phyloP scores from a whole-genome alignment of 2,888 invertebrate species.

The Leucophenga montana region DNA sequence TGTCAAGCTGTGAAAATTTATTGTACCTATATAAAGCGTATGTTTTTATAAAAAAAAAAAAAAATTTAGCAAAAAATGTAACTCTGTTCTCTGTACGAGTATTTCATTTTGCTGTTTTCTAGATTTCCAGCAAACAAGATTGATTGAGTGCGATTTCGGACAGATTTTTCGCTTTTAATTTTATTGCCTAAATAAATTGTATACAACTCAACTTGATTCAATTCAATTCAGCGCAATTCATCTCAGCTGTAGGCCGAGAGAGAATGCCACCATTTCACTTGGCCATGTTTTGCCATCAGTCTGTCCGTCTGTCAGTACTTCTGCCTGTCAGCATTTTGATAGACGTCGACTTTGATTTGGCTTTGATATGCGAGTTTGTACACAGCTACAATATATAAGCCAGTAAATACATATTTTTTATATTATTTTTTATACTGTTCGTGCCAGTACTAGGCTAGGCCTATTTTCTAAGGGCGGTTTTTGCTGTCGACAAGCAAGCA shows the following conservation, averaged over 20 bases:
- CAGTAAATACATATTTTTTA: too few relatives aligned
- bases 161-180: conserved; percentile 13
- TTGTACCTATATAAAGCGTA: neutral
- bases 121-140: conserved; percentile 10
- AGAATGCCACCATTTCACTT: too few relatives aligned
- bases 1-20: conserved; percentile 3
- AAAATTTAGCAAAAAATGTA: neutral
- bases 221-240: too few relatives aligned
- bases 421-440: too few relatives aligned
- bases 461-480: conserved; percentile 27
- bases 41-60: neutral
- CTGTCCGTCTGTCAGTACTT: too few relatives aligned
- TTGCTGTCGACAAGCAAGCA: conserved; percentile 43
- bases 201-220: too few relatives aligned
- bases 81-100: neutral
- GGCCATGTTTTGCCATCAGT: too few relatives aligned
- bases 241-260: too few relatives aligned
- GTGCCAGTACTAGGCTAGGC: too few relatives aligned
- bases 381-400: too few relatives aligned
- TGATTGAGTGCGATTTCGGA: conserved; percentile 28
- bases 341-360: conserved; percentile 19
- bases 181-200: neutral
- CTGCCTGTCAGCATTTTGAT: conserved; percentile 19
- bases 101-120: neutral
- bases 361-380: conserved; percentile 9